Percentiles rank a stretch among this genome's conserved stretches.
Conservation (phyloP, 2,113 vertebrate genomes). For the Thomomys bottae region DNA sequence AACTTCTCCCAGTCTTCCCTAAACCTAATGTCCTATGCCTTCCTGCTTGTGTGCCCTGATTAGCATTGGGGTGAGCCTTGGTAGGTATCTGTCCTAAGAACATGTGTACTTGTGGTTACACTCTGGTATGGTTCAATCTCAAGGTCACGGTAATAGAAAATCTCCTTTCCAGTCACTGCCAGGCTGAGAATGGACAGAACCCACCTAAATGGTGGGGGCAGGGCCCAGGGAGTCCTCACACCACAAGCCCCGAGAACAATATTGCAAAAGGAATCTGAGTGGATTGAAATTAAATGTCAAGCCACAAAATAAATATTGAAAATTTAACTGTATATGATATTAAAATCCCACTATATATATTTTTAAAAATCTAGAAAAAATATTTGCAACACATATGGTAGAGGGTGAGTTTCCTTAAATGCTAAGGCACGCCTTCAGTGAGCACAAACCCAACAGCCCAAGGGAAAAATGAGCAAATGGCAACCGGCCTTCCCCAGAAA, state of each 20-base stretch:
- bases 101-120: neutral
- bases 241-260: neutral
- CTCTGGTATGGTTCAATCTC: neutral
- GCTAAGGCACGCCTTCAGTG: conserved; percentile 14
- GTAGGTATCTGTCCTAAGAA: neutral
- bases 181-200: too few species aligned
- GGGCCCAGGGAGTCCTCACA: neutral
- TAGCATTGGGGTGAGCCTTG: too few species aligned
- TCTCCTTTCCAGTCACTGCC: neutral
- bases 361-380: conserved; percentile 65
- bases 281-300: conserved; percentile 73
- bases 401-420: conserved; percentile 65
- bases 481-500: neutral
- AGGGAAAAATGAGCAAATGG: conserved; percentile 26
- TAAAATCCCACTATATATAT: conserved; percentile 61
- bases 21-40: neutral
- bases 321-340: conserved; percentile 61
- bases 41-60: too few species aligned
- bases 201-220: neutral
- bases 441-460: neutral
- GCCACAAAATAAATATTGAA: conserved; percentile 75
- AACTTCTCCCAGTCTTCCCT: neutral
- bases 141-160: neutral
- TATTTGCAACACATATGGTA: conserved; percentile 74
- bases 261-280: conserved; percentile 8